Conservation (phyloP, 1,140 invertebrate species). For the Tribolium madens region DNA sequence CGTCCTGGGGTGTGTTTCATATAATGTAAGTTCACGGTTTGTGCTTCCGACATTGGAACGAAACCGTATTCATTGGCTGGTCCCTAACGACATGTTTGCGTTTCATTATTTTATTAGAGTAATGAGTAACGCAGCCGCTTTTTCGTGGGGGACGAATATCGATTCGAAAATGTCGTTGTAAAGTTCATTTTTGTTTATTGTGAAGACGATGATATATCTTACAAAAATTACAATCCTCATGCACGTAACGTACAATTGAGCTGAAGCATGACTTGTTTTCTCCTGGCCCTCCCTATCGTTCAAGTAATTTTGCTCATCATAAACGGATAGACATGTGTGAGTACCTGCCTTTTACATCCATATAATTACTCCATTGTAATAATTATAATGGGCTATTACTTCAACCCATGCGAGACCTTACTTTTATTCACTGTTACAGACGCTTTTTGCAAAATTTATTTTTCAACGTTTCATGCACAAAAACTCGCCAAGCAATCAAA, state of each 20-base stretch:
- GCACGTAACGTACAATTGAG: conserved; percentile 38
- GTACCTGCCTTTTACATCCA: conserved; percentile 38
- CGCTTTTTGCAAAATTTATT: not conserved
- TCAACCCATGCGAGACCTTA: conserved; percentile 10
- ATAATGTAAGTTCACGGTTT: conserved; percentile 30
- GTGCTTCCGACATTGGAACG: conserved; percentile 30
- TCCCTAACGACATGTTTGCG: conserved; percentile 38
- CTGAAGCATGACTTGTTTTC: conserved; percentile 34
- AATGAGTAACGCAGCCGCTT: conserved; percentile 25
- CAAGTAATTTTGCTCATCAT: conserved; percentile 39
- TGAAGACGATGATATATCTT: conserved; percentile 22
- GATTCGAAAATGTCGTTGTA: conserved; percentile 1
- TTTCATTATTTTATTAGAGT: conserved; percentile 37
- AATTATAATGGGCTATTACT: conserved; percentile 38
- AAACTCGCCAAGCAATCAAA: not conserved
- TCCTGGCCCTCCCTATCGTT: conserved; percentile 35
- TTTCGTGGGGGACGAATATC: conserved; percentile 14
- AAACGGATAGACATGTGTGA: conserved; percentile 32
- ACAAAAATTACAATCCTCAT: conserved; percentile 35
- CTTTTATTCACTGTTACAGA: conserved; percentile 3
- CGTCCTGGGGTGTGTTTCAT: conserved; percentile 19
- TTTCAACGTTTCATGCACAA: not conserved
- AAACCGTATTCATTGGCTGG: conserved; percentile 32
- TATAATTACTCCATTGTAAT: conserved; percentile 37
- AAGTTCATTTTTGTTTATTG: conserved; percentile 11